Evolutionary conservation across 2,888 invertebrate genomes (phyloP).

Genomic region (Plutella xylostella): DNA sequence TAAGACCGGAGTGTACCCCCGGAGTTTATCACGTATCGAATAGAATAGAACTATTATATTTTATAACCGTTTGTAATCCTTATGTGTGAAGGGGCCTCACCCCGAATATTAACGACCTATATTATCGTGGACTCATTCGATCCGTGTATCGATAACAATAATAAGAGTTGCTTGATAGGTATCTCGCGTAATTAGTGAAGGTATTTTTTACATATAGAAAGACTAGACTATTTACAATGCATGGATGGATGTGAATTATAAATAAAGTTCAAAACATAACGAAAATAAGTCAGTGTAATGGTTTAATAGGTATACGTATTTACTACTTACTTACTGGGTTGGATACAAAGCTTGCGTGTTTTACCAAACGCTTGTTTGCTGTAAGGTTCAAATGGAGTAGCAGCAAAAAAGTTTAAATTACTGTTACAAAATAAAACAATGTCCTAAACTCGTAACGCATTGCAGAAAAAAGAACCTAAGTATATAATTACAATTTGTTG

Average conservation of each 20-base stretch:
- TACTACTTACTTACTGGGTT: neutral
- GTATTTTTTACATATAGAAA: neutral
- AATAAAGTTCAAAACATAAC: neutral
- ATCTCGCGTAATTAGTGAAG: neutral
- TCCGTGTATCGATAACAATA: neutral
- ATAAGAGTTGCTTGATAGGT: neutral
- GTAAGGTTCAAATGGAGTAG: conserved; percentile 34
- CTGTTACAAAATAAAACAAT: too few relatives aligned
- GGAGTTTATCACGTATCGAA: conserved; percentile 66
- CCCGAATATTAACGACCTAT: conserved; percentile 59
- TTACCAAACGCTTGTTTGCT: conserved; percentile 40
- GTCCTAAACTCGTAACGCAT: too few relatives aligned
- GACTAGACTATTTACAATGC: neutral
- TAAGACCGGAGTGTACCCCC: too few relatives aligned
- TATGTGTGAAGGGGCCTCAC: conserved; percentile 48
- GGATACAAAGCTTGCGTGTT: conserved; percentile 41
- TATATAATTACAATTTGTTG: too few relatives aligned
- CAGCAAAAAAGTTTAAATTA: too few relatives aligned
- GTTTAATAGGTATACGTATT: neutral
- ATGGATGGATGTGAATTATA: neutral
- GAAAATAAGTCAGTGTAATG: neutral
- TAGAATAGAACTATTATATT: conserved; percentile 68
- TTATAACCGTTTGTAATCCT: conserved; percentile 67
- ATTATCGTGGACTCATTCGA: conserved; percentile 18
- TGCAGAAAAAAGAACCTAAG: too few relatives aligned